Percentiles rank a stretch among this genome's conserved stretches.
phyloP scores from a whole-genome alignment of 2,113 vertebrate species.

The Mixornis gularis region DNA sequence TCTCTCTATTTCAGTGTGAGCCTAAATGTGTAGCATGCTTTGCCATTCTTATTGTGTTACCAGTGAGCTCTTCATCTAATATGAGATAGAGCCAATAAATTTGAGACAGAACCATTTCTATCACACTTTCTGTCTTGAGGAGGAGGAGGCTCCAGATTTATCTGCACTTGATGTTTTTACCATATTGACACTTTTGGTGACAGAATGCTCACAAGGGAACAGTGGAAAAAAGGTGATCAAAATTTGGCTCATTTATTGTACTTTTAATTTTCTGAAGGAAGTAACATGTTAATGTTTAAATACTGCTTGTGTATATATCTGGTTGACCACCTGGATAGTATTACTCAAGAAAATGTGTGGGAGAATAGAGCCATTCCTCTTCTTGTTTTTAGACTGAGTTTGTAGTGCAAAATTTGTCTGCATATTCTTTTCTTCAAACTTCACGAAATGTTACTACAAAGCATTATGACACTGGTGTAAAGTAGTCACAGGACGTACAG shows the following conservation, averaged over 20 bases:
- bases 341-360: not conserved
- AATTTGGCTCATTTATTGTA: not conserved
- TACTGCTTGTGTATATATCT: not conserved
- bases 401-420: not conserved
- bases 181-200: not conserved
- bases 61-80: not conserved
- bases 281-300: not conserved
- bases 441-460: not conserved
- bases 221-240: not conserved
- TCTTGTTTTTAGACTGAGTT: not conserved
- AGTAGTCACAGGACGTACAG: not conserved
- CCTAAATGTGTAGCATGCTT: not conserved
- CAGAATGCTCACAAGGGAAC: not conserved
- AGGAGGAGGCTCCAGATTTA: not conserved
- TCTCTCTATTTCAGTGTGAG: not conserved
- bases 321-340: not conserved
- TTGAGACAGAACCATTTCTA: not conserved
- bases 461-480: not conserved
- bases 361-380: not conserved
- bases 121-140: not conserved
- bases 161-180: not conserved
- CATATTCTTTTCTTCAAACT: not conserved
- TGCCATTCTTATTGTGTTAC: not conserved
- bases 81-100: not conserved
- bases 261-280: not conserved